Evolutionary conservation across 2,113 vertebrate species (phyloP).

Genomic region (Halcyon senegalensis): DNA sequence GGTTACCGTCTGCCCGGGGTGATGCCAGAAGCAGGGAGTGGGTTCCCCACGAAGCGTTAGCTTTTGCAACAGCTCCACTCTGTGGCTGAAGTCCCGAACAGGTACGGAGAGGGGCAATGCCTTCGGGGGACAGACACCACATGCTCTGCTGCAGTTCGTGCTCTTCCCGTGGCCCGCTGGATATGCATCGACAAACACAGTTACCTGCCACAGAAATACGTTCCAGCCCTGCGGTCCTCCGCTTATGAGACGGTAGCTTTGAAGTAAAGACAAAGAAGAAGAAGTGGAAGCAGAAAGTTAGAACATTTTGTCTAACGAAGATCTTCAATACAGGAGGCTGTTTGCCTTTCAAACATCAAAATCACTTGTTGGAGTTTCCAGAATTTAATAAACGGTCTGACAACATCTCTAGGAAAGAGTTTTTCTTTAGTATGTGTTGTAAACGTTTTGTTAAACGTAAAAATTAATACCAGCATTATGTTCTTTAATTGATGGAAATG

Average conservation of each 20-base stretch:
- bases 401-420: neutral
- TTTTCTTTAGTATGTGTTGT: neutral
- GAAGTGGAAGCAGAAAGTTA: neutral
- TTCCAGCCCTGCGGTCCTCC: neutral
- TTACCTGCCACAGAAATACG: neutral
- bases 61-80: slow-evolving; percentile 82
- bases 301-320: neutral
- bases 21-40: neutral
- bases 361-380: neutral
- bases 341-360: neutral
- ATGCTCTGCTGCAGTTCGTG: neutral
- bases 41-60: slow-evolving; percentile 7
- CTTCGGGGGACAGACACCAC: neutral
- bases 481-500: neutral
- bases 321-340: neutral
- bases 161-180: neutral
- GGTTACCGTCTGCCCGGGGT: neutral
- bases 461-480: neutral
- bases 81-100: slow-evolving; percentile 74
- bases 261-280: neutral
- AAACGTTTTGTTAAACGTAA: neutral
- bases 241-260: neutral
- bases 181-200: neutral
- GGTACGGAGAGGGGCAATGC: neutral
- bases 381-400: neutral